These are phyloP conservation scores for Panurus biarmicus DNA, from an alignment of 2,113 vertebrate species.

Conservation along the genomic window DNA sequence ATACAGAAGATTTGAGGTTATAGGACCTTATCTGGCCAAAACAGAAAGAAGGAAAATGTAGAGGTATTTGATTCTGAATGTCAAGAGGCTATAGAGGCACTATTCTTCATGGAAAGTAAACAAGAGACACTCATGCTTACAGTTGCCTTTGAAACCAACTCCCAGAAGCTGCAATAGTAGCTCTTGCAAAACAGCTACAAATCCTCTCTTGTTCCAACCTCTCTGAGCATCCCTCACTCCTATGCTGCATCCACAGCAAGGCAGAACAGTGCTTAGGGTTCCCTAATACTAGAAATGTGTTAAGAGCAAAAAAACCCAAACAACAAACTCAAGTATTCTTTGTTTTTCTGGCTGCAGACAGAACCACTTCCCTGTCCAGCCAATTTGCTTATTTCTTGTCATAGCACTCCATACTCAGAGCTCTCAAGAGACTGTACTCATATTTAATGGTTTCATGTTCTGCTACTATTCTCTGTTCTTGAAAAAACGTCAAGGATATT, in stretches of 20 bases:
- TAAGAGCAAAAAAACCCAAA: background rate
- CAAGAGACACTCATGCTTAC: background rate
- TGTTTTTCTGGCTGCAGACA: background rate
- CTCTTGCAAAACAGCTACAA: background rate
- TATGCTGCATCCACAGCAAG: background rate
- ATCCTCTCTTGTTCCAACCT: background rate
- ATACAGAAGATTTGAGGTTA: background rate
- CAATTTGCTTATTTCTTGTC: background rate
- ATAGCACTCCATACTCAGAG: background rate
- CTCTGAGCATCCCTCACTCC: background rate
- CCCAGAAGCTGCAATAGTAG: background rate
- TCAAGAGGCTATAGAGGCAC: background rate
- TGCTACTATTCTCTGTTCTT: background rate
- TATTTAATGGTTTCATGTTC: background rate
- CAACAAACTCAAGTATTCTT: background rate
- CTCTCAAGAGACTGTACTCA: background rate
- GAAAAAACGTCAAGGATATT: background rate
- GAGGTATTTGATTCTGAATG: constrained; percentile 3
- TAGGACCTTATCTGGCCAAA: background rate
- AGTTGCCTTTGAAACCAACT: background rate
- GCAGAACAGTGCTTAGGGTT: background rate
- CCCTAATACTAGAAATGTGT: background rate
- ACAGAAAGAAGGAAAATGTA: background rate
- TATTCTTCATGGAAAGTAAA: background rate
- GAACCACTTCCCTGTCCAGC: background rate